Conservation (phyloP, 2,888 invertebrate species). For the Teleiodes luculella region DNA sequence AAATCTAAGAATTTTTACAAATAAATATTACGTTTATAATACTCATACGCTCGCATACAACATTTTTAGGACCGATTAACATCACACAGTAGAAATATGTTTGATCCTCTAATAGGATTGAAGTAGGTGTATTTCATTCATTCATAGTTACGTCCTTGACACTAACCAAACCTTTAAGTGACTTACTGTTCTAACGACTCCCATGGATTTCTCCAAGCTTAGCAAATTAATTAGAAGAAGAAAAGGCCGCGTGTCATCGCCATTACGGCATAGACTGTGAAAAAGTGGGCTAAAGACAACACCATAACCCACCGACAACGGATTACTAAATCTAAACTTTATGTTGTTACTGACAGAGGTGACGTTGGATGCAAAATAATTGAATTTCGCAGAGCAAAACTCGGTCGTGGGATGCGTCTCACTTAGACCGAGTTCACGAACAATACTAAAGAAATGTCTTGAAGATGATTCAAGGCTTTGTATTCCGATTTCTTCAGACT, state of each 20-base stretch:
- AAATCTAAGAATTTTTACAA: too few species aligned
- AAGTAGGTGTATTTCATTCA: not conserved
- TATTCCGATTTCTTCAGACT: constrained; percentile 34
- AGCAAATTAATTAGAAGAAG: constrained; percentile 57
- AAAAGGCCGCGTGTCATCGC: constrained; percentile 57
- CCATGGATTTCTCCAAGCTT: constrained; percentile 61
- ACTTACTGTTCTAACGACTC: constrained; percentile 28
- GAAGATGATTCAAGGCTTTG: constrained; percentile 25
- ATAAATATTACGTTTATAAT: too few species aligned
- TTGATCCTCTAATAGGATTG: too few species aligned
- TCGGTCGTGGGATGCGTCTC: constrained; percentile 44
- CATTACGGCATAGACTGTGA: constrained; percentile 37
- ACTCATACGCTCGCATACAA: too few species aligned
- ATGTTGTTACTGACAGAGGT: constrained; percentile 9
- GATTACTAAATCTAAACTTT: not conserved
- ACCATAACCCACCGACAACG: not conserved
- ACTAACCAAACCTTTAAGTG: constrained; percentile 6
- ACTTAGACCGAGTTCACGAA: constrained; percentile 32
- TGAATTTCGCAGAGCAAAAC: constrained; percentile 15
- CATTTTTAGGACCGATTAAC: too few species aligned
- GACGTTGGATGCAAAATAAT: constrained; percentile 9
- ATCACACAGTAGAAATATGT: too few species aligned
- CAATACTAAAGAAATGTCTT: constrained; percentile 42
- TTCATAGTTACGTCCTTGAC: constrained; percentile 11
- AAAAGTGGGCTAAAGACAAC: constrained; percentile 49